Base-by-base conservation (phyloP, 2,797 vertebrate species). In the Limnodromus scolopaceus region DNA sequence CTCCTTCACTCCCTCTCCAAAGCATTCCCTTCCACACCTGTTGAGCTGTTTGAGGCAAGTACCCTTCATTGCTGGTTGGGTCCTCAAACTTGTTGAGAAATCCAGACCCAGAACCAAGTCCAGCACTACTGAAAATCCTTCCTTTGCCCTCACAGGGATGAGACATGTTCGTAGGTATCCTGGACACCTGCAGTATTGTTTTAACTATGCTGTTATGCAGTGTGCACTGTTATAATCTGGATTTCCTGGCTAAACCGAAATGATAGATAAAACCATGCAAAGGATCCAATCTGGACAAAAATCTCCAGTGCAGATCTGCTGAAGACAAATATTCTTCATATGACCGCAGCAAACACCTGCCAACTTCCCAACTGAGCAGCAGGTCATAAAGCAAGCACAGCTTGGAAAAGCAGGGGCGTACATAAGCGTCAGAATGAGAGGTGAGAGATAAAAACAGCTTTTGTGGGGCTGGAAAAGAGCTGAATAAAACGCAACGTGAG, bases 321-420 rank as follows among this genome's bases (percentile, higher is more conserved):
- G 32, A 64, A 92, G 86, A 86, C 65, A 89, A 82, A 61, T 60
- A 60, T 32, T 86, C 32, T 36, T 86, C 34, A 51, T 11, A 23
- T 11, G 39, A 94, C 69, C 3, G 4, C 66, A 69, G 23, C 28
- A 81, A 88, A 75, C 24, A 78, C n/a, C 83, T 93, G 72, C 54
- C 91, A 88, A 23, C 13, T 84, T 94, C 72, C 45, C 2, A 5
- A 16, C 78, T 54, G 74, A 93, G 88, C 60, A 88, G 82, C 68
- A 89, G 75, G 84, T 75, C 72, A 95, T 85, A 89, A 92, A 89
- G 49, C 81, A 89, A 89, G 51, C n/a, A 41, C 39, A 72, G 34
- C 30, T 84, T 36, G 76, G 58, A 76, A 93, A 91, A 92, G 13
- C 3, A 8, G 92, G 87, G 54, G 66, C 5, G n/a, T 81, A 54